Evolutionary conservation across 2,797 vertebrate species (phyloP).

Genomic region (Tokudaia muenninki): DNA sequence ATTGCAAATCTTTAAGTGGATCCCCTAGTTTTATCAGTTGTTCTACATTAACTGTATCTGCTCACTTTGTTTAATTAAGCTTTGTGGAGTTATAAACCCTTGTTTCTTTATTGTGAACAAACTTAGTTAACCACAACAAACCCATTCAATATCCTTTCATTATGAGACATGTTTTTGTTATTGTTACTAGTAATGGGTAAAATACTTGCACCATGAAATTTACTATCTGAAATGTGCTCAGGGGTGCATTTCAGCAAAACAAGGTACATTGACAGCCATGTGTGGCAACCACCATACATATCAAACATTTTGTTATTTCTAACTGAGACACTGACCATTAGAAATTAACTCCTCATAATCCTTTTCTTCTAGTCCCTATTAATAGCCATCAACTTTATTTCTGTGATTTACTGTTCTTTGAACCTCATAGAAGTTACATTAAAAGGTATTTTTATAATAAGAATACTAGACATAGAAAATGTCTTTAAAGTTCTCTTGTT

Average conservation of each 20-base stretch:
- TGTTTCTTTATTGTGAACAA: background rate
- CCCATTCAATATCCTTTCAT: background rate
- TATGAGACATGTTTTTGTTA: background rate
- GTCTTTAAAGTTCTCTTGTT: background rate
- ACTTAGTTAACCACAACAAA: background rate
- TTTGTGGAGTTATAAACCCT: background rate
- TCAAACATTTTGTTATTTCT: background rate
- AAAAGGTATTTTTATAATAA: background rate
- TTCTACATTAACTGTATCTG: background rate
- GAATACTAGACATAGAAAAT: background rate
- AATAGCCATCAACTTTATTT: background rate
- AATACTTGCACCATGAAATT: background rate
- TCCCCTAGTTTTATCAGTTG: background rate
- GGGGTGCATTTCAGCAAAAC: background rate
- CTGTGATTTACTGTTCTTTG: too few species aligned
- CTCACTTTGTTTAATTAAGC: background rate
- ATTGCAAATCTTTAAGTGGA: background rate
- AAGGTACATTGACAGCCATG: background rate
- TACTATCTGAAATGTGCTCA: background rate
- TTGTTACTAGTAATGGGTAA: background rate
- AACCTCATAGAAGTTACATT: background rate
- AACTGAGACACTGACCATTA: background rate
- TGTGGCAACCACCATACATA: background rate
- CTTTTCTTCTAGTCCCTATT: background rate
- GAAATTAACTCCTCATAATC: background rate